Conservation (phyloP, 2,888 invertebrate species). For the Iphiclides podalirius region DNA sequence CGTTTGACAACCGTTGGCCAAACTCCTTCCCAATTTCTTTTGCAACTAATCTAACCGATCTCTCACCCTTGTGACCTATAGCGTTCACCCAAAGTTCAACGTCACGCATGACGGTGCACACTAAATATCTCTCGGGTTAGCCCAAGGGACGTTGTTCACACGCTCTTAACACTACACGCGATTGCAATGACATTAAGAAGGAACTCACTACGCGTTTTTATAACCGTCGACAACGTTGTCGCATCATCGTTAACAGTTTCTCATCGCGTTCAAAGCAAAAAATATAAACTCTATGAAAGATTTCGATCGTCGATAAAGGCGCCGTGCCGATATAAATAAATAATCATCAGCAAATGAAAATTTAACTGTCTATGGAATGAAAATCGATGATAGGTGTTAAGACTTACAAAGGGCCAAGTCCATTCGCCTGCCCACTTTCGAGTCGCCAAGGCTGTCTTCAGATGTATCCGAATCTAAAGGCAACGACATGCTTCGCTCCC, state of each 20-base stretch:
- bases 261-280: constrained; percentile 46
- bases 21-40: neutral
- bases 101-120: too few species aligned
- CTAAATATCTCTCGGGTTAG: neutral
- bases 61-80: too few species aligned
- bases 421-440: constrained; percentile 84
- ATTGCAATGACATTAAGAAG: constrained; percentile 34
- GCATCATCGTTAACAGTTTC: constrained; percentile 29
- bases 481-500: constrained; percentile 85
- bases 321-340: constrained; percentile 76
- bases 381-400: constrained; percentile 32
- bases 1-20: neutral
- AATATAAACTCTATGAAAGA: constrained; percentile 42
- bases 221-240: constrained; percentile 41
- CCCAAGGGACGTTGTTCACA: neutral
- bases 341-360: constrained; percentile 74
- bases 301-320: constrained; percentile 54
- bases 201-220: constrained; percentile 48
- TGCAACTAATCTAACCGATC: too few species aligned
- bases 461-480: constrained; percentile 78
- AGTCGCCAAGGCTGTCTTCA: constrained; percentile 67
- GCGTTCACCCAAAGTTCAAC: too few species aligned
- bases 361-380: constrained; percentile 58
- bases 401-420: constrained; percentile 92
- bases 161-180: constrained; percentile 7